These are phyloP conservation scores for Camptogramma bilineatum DNA, from an alignment of 2,888 invertebrate species.

Conservation along the genomic window DNA sequence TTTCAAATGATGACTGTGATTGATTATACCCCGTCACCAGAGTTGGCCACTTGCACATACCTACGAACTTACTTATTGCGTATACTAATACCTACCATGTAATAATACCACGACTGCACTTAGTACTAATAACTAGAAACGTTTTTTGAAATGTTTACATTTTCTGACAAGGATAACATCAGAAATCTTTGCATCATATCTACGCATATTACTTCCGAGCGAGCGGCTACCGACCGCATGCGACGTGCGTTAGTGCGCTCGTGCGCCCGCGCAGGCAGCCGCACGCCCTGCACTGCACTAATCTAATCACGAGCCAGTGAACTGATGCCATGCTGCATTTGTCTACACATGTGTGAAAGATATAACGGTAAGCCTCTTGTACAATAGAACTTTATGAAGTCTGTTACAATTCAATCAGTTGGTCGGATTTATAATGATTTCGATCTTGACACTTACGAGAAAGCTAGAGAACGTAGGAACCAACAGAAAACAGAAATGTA, in stretches of 20 bases:
- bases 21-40: no score
- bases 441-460: no score
- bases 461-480: no score
- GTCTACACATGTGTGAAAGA: not conserved
- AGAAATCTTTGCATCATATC: constrained; percentile 4
- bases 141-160: not conserved
- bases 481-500: not conserved
- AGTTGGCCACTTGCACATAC: no score
- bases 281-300: constrained; percentile 6
- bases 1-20: not conserved
- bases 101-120: no score
- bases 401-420: not conserved
- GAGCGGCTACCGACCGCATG: not conserved
- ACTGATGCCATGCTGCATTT: not conserved
- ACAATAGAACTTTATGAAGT: not conserved
- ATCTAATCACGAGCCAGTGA: constrained; percentile 6
- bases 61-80: no score
- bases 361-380: not conserved
- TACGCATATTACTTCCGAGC: not conserved
- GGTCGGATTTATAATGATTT: no score
- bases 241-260: constrained; percentile 21
- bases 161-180: not conserved
- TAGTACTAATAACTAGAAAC: no score
- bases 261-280: constrained; percentile 14
- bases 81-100: no score